Evolutionary conservation across 2,113 vertebrate species (phyloP).

Genomic region (Crotalus helleri): DNA sequence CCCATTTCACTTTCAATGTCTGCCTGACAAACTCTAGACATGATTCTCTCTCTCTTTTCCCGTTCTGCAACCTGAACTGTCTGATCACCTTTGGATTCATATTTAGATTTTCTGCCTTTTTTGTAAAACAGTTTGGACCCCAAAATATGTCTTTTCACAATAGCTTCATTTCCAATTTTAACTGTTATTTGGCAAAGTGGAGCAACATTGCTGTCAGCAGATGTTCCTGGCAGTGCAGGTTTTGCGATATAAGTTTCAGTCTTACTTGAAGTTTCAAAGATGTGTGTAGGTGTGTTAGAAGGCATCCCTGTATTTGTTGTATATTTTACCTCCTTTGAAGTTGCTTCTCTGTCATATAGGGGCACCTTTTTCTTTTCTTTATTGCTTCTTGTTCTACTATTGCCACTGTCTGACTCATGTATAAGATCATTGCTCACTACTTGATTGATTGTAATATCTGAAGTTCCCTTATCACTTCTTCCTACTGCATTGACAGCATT

Average conservation of each 20-base stretch:
- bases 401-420: constrained; percentile 47
- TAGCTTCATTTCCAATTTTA: constrained; percentile 95
- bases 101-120: constrained; percentile 77
- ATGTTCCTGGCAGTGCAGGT: constrained; percentile 90
- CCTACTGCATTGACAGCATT: constrained; percentile 62
- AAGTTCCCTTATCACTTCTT: constrained; percentile 38
- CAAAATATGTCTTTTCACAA: constrained; percentile 89
- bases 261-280: constrained; percentile 69
- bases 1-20: constrained; percentile 76
- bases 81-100: constrained; percentile 57
- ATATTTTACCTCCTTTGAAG: constrained; percentile 71
- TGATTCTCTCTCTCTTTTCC: constrained; percentile 66
- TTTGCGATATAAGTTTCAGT: constrained; percentile 96
- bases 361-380: constrained; percentile 79
- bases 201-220: constrained; percentile 79
- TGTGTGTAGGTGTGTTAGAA: constrained; percentile 58
- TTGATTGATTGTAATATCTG: constrained; percentile 26
- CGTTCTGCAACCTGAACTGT: constrained; percentile 56
- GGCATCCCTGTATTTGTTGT: constrained; percentile 62
- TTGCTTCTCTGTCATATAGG: constrained; percentile 70
- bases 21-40: constrained; percentile 69
- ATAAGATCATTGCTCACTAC: constrained; percentile 46
- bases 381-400: constrained; percentile 58
- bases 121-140: constrained; percentile 90
- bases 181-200: constrained; percentile 98